phyloP scores from a whole-genome alignment of 2,888 invertebrate species.

The Acanthosepion pharaonis region DNA sequence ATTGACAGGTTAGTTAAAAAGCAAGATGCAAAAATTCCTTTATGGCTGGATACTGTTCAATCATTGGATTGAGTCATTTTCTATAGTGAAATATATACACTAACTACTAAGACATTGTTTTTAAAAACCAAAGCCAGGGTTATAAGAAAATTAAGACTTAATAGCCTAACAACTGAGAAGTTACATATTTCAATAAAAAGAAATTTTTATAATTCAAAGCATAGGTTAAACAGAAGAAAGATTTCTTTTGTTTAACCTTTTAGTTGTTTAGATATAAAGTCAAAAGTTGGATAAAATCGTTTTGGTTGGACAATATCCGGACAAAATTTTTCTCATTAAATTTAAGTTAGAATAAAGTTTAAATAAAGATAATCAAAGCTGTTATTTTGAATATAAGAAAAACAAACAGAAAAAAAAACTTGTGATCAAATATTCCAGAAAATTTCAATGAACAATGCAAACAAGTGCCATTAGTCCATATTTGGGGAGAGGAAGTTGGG shows the following conservation, averaged over 20 bases:
- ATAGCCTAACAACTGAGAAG: too few relatives aligned
- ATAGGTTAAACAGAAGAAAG: too few relatives aligned
- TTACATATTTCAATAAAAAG: too few relatives aligned
- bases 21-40: background rate
- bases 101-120: too few relatives aligned
- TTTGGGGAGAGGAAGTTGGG: too few relatives aligned
- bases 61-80: background rate
- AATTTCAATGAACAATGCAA: background rate
- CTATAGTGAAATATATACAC: too few relatives aligned
- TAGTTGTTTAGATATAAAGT: too few relatives aligned
- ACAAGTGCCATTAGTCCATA: background rate
- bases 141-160: too few relatives aligned
- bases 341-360: background rate
- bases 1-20: background rate
- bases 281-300: background rate
- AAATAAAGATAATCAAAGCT: background rate
- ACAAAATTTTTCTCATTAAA: background rate
- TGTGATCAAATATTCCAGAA: background rate
- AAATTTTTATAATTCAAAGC: too few relatives aligned
- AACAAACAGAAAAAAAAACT: background rate
- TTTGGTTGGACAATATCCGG: background rate
- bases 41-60: background rate
- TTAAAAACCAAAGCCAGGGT: too few relatives aligned
- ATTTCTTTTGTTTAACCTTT: too few relatives aligned
- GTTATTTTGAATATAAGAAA: background rate